These are phyloP conservation scores for Trididemnum miniatum DNA, from an alignment of 23 tunicate genomes.

Conservation along the genomic window DNA sequence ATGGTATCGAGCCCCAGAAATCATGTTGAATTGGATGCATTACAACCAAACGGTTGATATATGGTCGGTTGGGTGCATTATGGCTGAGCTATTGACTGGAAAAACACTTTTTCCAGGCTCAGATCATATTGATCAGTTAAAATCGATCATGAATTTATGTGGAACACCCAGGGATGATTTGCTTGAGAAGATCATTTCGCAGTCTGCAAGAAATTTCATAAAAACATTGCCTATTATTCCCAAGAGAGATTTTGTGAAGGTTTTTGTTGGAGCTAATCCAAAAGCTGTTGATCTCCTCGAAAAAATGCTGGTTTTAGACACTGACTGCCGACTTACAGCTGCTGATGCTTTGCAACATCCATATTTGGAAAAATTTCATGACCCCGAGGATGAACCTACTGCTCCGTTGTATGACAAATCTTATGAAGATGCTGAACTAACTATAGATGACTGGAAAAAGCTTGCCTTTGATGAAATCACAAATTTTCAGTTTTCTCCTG, in stretches of 20 bases:
- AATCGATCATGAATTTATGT: slow-evolving; percentile 88
- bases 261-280: slow-evolving; percentile 96
- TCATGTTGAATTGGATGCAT: slow-evolving; percentile 99
- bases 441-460: slow-evolving; percentile 89
- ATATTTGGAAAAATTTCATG: slow-evolving; percentile 92
- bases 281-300: slow-evolving; percentile 94
- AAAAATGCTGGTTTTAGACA: slow-evolving; percentile 89
- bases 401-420: slow-evolving; percentile 85
- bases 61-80: slow-evolving; percentile 99
- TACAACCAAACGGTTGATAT: slow-evolving; percentile 98
- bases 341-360: slow-evolving; percentile 87
- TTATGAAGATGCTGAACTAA: slow-evolving; percentile 87
- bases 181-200: slow-evolving; percentile 81
- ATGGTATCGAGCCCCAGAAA: slow-evolving; percentile 99
- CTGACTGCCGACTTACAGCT: slow-evolving; percentile 81
- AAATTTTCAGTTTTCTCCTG: slow-evolving; percentile 73
- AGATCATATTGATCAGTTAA: slow-evolving; percentile 97
- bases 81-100: slow-evolving; percentile 97
- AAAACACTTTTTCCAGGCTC: slow-evolving; percentile 89
- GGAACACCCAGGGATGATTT: slow-evolving; percentile 96
- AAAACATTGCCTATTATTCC: slow-evolving; percentile 75
- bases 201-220: slow-evolving; percentile 89
- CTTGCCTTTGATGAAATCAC: slow-evolving; percentile 83
- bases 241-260: slow-evolving; percentile 75
- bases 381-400: slow-evolving; percentile 91